Evolutionary conservation across 2,888 invertebrate genomes (phyloP).

Genomic region (Caenorhabditis sp.): DNA sequence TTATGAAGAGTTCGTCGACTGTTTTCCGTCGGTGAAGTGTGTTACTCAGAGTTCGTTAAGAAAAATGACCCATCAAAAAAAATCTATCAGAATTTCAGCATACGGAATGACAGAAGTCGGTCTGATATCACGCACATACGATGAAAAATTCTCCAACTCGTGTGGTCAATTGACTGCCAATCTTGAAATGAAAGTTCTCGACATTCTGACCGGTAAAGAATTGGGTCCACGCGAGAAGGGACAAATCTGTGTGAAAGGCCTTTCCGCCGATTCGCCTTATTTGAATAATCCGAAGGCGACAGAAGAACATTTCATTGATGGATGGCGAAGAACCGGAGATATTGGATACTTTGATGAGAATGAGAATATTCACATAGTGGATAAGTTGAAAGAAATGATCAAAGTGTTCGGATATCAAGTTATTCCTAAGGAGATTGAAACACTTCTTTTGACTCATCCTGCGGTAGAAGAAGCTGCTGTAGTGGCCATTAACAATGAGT

Average conservation of each 20-base stretch:
- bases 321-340: constrained; percentile 56
- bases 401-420: constrained; percentile 60
- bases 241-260: constrained; percentile 51
- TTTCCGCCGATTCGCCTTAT: constrained; percentile 47
- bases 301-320: constrained; percentile 51
- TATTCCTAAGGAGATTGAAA: constrained; percentile 57
- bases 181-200: constrained; percentile 47
- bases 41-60: constrained; percentile 45
- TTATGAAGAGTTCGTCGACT: constrained; percentile 48
- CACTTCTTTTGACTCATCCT: constrained; percentile 45
- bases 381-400: constrained; percentile 58
- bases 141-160: constrained; percentile 23
- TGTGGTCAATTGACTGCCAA: constrained; percentile 52
- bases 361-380: constrained; percentile 52
- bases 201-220: constrained; percentile 47
- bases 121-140: constrained; percentile 39
- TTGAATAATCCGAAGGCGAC: constrained; percentile 53
- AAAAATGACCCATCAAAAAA: neutral
- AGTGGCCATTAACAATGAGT: constrained; percentile 55
- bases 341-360: constrained; percentile 55
- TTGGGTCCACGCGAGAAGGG: constrained; percentile 49
- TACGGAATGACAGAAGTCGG: constrained; percentile 60
- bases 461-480: constrained; percentile 54
- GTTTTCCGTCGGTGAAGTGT: constrained; percentile 44
- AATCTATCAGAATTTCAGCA: constrained; percentile 33